phyloP scores from a whole-genome alignment of 2,888 invertebrate species.

The Gymnosoma rotundatum region DNA sequence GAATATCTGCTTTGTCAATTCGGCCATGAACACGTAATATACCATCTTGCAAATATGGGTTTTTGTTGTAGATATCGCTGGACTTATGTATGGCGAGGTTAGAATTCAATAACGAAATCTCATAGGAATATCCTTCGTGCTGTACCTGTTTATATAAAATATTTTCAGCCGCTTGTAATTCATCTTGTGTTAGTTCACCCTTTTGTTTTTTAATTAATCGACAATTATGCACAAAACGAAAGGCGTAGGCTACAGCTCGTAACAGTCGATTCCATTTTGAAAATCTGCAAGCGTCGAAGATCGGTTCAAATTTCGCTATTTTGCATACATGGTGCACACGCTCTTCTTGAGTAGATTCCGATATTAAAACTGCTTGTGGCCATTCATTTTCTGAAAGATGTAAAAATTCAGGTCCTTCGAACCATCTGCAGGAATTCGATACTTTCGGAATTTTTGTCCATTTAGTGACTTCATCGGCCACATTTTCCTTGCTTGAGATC shows the following conservation, averaged over 20 bases:
- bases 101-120: not conserved
- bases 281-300: not conserved
- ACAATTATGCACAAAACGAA: not conserved
- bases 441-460: not conserved
- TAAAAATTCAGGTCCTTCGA: conserved; percentile 15
- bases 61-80: conserved; percentile 38
- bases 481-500: conserved; percentile 23
- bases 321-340: not conserved
- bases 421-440: not conserved
- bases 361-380: not conserved
- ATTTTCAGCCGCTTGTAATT: conserved; percentile 49
- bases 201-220: conserved; percentile 34
- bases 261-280: conserved; percentile 25
- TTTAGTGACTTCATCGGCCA: conserved; percentile 5
- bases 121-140: not conserved
- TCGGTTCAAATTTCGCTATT: not conserved
- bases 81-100: not conserved
- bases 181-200: conserved; percentile 60
- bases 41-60: not conserved
- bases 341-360: not conserved
- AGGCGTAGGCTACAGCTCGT: not conserved
- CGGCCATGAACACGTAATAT: too few species aligned
- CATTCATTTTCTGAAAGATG: not conserved
- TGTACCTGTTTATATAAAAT: conserved; percentile 1
- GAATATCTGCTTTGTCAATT: too few species aligned